Percentiles rank a stretch among this genome's conserved stretches.
Evolutionary conservation across 2,113 vertebrate species (phyloP).

Genomic region (Tyrannus savana): DNA sequence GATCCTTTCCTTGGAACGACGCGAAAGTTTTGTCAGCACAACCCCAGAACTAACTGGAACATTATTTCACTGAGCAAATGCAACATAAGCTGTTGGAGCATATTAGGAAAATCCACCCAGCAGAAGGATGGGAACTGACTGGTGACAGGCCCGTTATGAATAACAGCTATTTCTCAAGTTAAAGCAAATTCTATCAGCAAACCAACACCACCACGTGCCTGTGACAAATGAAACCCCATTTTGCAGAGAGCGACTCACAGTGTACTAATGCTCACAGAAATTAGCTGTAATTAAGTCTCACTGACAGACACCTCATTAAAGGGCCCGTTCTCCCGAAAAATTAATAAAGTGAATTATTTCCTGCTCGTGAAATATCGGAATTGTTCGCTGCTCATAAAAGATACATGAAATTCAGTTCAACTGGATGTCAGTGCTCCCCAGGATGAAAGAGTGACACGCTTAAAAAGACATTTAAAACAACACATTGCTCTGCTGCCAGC

Average conservation of each 20-base stretch:
- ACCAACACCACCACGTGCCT: not conserved
- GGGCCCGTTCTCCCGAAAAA: slow-evolving; percentile 19
- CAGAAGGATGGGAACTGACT: not conserved
- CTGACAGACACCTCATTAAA: slow-evolving; percentile 44
- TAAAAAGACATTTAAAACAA: slow-evolving; percentile 3
- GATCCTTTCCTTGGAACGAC: not conserved
- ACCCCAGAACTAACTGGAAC: not conserved
- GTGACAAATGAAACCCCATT: slow-evolving; percentile 14
- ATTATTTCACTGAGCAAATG: not conserved
- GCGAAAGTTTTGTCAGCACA: not conserved
- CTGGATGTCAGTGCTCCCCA: not conserved
- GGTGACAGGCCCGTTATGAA: not conserved
- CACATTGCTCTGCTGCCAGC: not conserved
- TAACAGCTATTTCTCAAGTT: not conserved
- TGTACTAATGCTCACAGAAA: not conserved
- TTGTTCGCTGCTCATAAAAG: not conserved
- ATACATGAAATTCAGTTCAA: not conserved
- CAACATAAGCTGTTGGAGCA: not conserved
- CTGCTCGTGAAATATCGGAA: not conserved
- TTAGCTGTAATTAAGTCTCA: slow-evolving; percentile 50
- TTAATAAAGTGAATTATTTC: slow-evolving; percentile 46
- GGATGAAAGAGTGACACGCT: not conserved
- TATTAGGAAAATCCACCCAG: not conserved
- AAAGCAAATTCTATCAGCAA: not conserved
- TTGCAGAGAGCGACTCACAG: not conserved